Evolutionary conservation across 2,113 vertebrate species (phyloP).

Genomic region (Corvus hawaiiensis): DNA sequence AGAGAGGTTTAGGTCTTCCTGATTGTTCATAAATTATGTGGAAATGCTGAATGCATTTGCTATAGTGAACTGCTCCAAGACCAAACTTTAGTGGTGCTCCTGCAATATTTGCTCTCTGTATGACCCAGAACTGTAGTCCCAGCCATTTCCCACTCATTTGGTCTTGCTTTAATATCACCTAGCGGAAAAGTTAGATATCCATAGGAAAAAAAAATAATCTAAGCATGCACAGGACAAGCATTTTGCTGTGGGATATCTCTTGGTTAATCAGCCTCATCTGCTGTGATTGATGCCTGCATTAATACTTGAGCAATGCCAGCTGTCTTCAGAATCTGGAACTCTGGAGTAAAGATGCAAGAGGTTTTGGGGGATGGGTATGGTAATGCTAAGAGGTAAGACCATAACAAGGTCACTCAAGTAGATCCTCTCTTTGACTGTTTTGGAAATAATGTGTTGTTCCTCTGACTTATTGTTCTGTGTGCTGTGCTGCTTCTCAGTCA

Average conservation of each 20-base stretch:
- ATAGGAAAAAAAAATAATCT: background rate
- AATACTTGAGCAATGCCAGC: accelerated
- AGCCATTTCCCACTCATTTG: background rate
- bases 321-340: background rate
- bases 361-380: background rate
- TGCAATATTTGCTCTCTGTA: background rate
- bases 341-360: background rate
- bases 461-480: background rate
- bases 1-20: background rate
- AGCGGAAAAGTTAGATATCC: background rate
- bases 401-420: background rate
- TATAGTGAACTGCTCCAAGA: background rate
- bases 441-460: background rate
- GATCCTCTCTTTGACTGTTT: background rate
- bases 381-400: background rate
- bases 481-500: background rate
- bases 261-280: background rate
- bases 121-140: background rate
- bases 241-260: background rate
- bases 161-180: background rate
- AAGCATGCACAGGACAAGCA: background rate
- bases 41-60: background rate
- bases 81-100: background rate
- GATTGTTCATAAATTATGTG: background rate
- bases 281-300: background rate